phyloP scores from a whole-genome alignment of 2,888 invertebrate species.

The Caenorhabditis sulstoni region DNA sequence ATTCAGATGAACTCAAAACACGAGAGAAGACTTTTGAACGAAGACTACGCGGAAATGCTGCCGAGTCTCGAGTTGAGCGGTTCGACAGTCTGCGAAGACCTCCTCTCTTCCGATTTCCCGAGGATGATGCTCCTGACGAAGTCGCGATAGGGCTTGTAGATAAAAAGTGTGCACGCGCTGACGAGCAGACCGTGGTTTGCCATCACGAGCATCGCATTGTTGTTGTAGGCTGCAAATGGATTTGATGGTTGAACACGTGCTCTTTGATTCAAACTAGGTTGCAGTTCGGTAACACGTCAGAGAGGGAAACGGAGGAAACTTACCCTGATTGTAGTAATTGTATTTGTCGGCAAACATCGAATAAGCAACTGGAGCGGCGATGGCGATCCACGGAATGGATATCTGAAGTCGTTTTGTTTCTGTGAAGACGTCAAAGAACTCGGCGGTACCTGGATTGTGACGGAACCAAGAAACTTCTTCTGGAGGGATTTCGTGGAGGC shows the following conservation, averaged over 20 bases:
- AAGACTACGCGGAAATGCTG: slow-evolving; percentile 9
- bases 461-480: slow-evolving; percentile 34
- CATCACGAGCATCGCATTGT: slow-evolving; percentile 47
- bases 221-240: slow-evolving; percentile 48
- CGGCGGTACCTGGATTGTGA: slow-evolving; percentile 27
- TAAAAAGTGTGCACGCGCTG: slow-evolving; percentile 19
- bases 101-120: background rate
- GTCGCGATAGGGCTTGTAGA: slow-evolving; percentile 51
- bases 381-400: slow-evolving; percentile 24
- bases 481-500: slow-evolving; percentile 26
- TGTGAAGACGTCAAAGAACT: too few species aligned
- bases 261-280: too few species aligned
- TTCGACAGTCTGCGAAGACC: background rate
- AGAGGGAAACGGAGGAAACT: too few species aligned
- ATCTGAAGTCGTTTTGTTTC: slow-evolving; percentile 13
- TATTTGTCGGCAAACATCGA: slow-evolving; percentile 33
- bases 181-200: slow-evolving; percentile 31
- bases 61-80: background rate
- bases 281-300: too few species aligned
- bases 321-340: slow-evolving; percentile 47
- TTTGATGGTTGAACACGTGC: background rate
- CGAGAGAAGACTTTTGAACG: too few species aligned
- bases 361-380: slow-evolving; percentile 22
- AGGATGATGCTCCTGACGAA: slow-evolving; percentile 6
- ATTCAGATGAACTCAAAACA: too few species aligned